Evolutionary conservation across 2,797 vertebrate species (phyloP).

Genomic region (Pangasius sanitwongsei): DNA sequence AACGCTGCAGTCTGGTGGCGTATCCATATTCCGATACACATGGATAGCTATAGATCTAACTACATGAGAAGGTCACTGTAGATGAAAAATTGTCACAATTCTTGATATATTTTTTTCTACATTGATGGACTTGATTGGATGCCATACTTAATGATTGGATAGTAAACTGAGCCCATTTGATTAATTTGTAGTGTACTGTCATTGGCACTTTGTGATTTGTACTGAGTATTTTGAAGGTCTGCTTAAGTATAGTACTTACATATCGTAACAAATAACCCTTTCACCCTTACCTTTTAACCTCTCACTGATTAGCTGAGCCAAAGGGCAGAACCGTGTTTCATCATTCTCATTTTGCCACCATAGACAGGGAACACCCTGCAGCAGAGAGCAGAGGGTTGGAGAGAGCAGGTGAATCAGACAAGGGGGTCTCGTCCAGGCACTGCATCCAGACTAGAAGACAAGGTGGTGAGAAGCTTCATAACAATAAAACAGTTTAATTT

Average conservation of each 20-base stretch:
- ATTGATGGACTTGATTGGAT: not conserved
- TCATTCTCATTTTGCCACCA: not conserved
- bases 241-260: not conserved
- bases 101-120: not conserved
- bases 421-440: slow-evolving; percentile 53
- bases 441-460: slow-evolving; percentile 39
- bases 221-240: not conserved
- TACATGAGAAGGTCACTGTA: not conserved
- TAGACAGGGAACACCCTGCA: slow-evolving; percentile 66
- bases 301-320: not conserved
- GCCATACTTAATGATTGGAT: no score
- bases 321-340: not conserved
- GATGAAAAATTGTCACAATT: not conserved
- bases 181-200: not conserved
- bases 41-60: not conserved
- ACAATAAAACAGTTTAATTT: not conserved
- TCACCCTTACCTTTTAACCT: not conserved
- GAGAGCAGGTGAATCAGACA: slow-evolving; percentile 66
- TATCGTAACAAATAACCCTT: not conserved
- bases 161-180: not conserved
- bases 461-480: slow-evolving; percentile 60
- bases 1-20: not conserved
- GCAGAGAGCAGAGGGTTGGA: slow-evolving; percentile 68
- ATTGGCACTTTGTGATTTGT: not conserved
- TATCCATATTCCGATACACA: not conserved